Evolutionary conservation across 2,113 vertebrate species (phyloP).

Genomic region (Sminthopsis crassicaudata): DNA sequence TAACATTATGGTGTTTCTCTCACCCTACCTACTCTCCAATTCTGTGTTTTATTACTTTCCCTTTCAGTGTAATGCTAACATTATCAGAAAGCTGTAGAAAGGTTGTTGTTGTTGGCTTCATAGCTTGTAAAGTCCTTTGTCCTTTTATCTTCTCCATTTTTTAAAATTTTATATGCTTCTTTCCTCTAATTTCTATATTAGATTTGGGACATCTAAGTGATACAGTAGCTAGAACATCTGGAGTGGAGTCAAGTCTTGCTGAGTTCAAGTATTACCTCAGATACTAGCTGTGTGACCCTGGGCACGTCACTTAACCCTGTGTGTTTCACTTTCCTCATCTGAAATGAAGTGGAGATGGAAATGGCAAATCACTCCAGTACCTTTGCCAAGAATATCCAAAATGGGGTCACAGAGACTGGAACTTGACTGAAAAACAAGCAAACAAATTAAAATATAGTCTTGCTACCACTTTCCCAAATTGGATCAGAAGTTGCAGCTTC

Average conservation of each 20-base stretch:
- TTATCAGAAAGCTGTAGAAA: neutral
- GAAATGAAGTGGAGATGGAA: neutral
- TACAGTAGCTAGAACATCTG: neutral
- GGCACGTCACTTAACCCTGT: neutral
- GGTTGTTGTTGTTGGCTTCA: fast-evolving
- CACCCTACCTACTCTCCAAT: no score
- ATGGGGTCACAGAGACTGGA: neutral
- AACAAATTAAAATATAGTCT: neutral
- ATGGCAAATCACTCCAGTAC: neutral
- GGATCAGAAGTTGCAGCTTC: conserved; percentile 46
- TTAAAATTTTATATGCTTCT: conserved; percentile 32
- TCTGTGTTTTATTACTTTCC: neutral
- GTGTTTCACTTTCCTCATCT: neutral
- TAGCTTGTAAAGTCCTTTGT: neutral
- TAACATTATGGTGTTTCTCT: neutral
- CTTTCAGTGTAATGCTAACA: neutral
- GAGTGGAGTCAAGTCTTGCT: neutral
- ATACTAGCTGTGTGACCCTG: neutral
- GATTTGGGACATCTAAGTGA: neutral
- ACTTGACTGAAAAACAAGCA: neutral
- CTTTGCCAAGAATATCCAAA: neutral
- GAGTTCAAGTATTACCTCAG: neutral
- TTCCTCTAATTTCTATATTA: conserved; percentile 18
- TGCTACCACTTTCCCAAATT: conserved; percentile 15
- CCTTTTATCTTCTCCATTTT: neutral